phyloP scores from a whole-genome alignment of 2,888 invertebrate species.

The Acanthococcus lagerstroemiae region DNA sequence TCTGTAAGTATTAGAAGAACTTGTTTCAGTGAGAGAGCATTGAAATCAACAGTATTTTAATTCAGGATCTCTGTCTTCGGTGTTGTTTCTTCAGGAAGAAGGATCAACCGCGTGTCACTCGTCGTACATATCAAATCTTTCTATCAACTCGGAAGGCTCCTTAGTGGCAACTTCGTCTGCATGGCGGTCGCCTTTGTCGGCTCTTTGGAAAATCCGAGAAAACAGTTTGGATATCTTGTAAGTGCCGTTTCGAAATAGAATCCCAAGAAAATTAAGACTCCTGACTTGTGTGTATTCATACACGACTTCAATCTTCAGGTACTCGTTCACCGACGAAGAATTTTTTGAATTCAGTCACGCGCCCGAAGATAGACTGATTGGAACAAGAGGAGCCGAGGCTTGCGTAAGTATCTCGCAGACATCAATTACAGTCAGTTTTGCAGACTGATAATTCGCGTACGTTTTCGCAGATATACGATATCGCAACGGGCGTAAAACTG shows the following conservation, averaged over 20 bases:
- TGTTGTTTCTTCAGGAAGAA: constrained; percentile 50
- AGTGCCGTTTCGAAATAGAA: too few species aligned
- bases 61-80: neutral
- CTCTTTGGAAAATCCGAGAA: constrained; percentile 63
- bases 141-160: constrained; percentile 62
- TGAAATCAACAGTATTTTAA: neutral
- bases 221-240: constrained; percentile 51
- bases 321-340: constrained; percentile 69
- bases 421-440: neutral
- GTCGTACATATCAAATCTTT: constrained; percentile 72
- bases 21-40: too few species aligned
- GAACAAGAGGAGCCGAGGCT: constrained; percentile 74
- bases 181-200: constrained; percentile 73
- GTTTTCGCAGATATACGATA: constrained; percentile 67
- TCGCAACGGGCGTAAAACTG: constrained; percentile 64
- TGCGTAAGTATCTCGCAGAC: constrained; percentile 48
- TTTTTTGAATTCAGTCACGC: constrained; percentile 86
- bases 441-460: constrained; percentile 24
- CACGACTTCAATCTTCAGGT: constrained; percentile 43
- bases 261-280: constrained; percentile 4
- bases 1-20: too few species aligned
- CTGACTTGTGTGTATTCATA: constrained; percentile 32
- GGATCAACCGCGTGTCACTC: constrained; percentile 72
- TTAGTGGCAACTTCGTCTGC: constrained; percentile 75
- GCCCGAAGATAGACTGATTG: constrained; percentile 74